Conservation (phyloP, 2,113 vertebrate genomes). For the Patagioenas fasciata region DNA sequence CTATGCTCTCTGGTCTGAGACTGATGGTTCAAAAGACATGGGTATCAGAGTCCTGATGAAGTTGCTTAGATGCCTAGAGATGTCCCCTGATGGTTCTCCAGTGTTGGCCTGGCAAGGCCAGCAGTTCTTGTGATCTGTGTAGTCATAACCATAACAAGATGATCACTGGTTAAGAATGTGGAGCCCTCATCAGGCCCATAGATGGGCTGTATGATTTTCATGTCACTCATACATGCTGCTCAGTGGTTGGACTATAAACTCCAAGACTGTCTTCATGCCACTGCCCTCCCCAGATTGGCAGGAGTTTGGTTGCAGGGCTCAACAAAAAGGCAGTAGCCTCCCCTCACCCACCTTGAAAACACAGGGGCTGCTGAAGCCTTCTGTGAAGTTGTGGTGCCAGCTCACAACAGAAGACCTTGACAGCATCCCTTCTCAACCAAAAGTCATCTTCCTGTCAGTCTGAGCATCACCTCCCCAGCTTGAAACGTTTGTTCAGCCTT, state of each 20-base stretch:
- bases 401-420: neutral
- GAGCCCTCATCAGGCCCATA: neutral
- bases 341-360: neutral
- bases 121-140: neutral
- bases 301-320: neutral
- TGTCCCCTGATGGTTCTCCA: neutral
- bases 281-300: neutral
- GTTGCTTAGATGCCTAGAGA: neutral
- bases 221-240: neutral
- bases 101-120: neutral
- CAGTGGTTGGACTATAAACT: neutral
- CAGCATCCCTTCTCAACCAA: neutral
- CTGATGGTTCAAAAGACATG: neutral
- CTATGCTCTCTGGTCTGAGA: neutral
- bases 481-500: neutral
- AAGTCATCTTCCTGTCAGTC: neutral
- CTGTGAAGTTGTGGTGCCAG: neutral
- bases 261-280: neutral
- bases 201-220: neutral
- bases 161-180: neutral
- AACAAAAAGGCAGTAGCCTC: neutral
- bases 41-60: neutral
- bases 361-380: neutral
- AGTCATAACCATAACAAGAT: neutral
- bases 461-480: neutral